A percentile compares a stretch with the other conserved stretches of the same genome.
These are phyloP conservation scores for Galerucella nymphaeae DNA, from an alignment of 2,888 invertebrate genomes.

Conservation along the genomic window DNA sequence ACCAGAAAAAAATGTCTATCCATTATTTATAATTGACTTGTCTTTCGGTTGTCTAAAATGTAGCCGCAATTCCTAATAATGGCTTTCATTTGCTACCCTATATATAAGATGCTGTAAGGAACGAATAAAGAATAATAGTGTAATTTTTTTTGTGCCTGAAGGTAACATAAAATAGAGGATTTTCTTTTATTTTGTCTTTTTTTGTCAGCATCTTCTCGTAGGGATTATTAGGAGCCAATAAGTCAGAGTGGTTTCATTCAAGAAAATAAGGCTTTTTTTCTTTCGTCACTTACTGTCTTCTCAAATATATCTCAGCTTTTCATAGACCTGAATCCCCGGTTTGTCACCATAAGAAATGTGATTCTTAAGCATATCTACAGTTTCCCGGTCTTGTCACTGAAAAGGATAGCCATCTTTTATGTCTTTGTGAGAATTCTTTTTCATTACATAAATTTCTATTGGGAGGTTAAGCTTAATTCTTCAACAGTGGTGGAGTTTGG, in stretches of 20 bases:
- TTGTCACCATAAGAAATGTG: constrained; percentile 13
- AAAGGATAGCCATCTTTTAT: not conserved
- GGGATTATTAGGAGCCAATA: constrained; percentile 24
- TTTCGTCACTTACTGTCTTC: constrained; percentile 18
- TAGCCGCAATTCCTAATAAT: not conserved
- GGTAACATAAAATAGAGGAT: not conserved
- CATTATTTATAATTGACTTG: not conserved
- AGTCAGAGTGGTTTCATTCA: constrained; percentile 26
- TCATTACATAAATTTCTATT: not conserved
- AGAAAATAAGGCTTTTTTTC: constrained; percentile 10
- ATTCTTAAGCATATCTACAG: constrained; percentile 8
- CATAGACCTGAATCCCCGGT: not conserved
- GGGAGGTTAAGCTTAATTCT: not conserved
- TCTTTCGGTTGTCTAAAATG: not conserved
- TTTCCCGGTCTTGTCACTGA: constrained; percentile 3
- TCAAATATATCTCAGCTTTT: not conserved
- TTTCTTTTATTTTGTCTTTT: constrained; percentile 12
- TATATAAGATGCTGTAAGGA: not conserved
- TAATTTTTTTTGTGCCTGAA: not conserved
- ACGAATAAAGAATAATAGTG: not conserved
- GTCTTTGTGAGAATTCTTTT: constrained; percentile 10
- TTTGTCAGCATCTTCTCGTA: constrained; percentile 2
- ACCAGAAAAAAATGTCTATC: no score
- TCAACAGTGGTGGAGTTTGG: not conserved
- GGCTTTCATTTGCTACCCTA: not conserved